Base-by-base conservation (phyloP, 2,113 vertebrate species). In the Nibea coibor region DNA sequence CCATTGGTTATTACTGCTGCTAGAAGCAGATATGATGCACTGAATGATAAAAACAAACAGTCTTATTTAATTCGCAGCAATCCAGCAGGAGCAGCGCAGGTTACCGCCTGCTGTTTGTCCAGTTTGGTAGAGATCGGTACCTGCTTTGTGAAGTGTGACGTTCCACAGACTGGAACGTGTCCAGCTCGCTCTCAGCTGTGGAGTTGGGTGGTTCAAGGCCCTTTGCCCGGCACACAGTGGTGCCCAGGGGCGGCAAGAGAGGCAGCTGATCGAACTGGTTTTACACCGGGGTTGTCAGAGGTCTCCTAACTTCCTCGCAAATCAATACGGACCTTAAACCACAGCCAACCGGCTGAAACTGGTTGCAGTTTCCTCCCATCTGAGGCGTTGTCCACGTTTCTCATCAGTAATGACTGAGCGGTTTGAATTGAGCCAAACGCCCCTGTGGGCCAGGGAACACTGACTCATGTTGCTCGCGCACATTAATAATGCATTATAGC, bases 401-500 rank as follows among this genome's bases (percentile, higher is more conserved):
- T 88, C 90, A 86, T 89, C 84, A 84, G 89, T 72, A 89, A 88
- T 90, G 88, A 90, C 84, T 80, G 80, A 87, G 56, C 75, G 67
- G 82, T 79, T 82, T 82, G 78, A 80, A 75, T 78, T 75, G 72
- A 80, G 79, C 86, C 90, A 73, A 90, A 87, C 24, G 50, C 71
- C 86, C 75, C 83, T n/a, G 63, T 58, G 76, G 88, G 79, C 82
- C 77, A 28, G 48, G 71, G 81, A 84, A 87, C 84, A 88, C 80
- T 86, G 88, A 89, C 84, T 91, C 85, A 76, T 89, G 84, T 90
- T 86, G 87, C 84, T 85, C 54, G 3, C 67, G 31, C 75, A 75
- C 89, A 91, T 94, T 93, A 93, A 93, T 90, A 90, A 89, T 94
- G 84, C 86, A 94, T 88, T 80, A 88, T 87, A 69, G 83, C 81